phyloP scores from a whole-genome alignment of 2,888 invertebrate genomes.

The Gari tellinella region DNA sequence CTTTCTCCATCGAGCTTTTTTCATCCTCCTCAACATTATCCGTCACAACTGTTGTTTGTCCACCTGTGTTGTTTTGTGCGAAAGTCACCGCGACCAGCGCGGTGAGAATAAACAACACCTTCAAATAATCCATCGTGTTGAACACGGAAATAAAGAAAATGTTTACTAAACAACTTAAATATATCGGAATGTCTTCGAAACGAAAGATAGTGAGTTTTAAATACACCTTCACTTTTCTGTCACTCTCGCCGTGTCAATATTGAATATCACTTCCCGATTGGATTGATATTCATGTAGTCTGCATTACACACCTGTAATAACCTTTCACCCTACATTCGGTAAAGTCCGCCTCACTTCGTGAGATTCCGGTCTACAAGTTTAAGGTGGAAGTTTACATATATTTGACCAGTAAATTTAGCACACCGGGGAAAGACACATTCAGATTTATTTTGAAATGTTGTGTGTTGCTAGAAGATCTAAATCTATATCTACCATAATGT shows the following conservation, averaged over 20 bases:
- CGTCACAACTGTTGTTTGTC: conserved; percentile 12
- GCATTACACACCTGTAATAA: conserved; percentile 54
- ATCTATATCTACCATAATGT: too few species aligned
- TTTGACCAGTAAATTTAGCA: too few species aligned
- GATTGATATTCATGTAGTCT: neutral
- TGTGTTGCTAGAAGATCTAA: too few species aligned
- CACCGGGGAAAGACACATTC: too few species aligned
- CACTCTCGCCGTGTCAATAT: conserved; percentile 1
- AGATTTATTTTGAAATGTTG: too few species aligned
- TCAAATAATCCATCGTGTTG: conserved; percentile 8
- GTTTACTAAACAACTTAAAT: too few species aligned
- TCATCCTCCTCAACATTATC: conserved; percentile 22
- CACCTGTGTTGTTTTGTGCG: conserved; percentile 26
- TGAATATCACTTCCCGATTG: conserved; percentile 31
- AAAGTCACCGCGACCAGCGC: conserved; percentile 33
- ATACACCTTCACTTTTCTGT: neutral
- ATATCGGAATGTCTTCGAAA: too few species aligned
- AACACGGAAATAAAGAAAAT: too few species aligned
- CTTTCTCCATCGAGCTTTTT: conserved; percentile 67
- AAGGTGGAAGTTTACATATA: neutral
- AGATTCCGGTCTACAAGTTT: neutral
- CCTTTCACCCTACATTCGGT: conserved; percentile 41
- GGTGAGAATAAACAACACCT: conserved; percentile 6
- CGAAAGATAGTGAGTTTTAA: neutral
- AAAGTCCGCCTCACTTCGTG: conserved; percentile 11